Evolutionary conservation across 2,888 invertebrate genomes (phyloP).

Genomic region (Brachycybe producta): DNA sequence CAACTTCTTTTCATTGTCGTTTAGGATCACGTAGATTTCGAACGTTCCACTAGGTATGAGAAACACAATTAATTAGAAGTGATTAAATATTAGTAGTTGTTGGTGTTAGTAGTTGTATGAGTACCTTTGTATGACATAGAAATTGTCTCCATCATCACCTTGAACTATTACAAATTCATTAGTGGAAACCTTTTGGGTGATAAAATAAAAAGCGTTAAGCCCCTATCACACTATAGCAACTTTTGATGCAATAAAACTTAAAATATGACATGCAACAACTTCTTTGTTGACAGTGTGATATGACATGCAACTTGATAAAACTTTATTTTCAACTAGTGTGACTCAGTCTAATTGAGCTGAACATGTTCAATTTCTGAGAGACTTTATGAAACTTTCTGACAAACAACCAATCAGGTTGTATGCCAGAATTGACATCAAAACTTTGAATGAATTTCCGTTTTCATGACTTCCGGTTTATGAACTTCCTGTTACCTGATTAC

Average conservation of each 20-base stretch:
- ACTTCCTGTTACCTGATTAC: too few species aligned
- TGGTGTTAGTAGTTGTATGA: neutral
- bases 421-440: too few species aligned
- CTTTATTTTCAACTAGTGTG: too few species aligned
- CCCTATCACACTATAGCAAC: neutral
- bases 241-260: neutral
- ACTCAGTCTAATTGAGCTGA: too few species aligned
- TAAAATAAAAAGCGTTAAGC: neutral
- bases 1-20: constrained; percentile 13
- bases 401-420: too few species aligned
- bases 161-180: constrained; percentile 86
- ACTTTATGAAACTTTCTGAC: too few species aligned
- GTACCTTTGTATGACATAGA: constrained; percentile 88
- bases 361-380: too few species aligned
- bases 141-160: constrained; percentile 95
- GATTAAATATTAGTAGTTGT: neutral
- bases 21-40: constrained; percentile 11
- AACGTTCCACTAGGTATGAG: constrained; percentile 12
- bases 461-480: too few species aligned
- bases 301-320: too few species aligned
- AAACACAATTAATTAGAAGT: neutral
- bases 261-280: neutral
- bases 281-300: too few species aligned
- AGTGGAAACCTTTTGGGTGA: constrained; percentile 44
- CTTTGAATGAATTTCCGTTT: too few species aligned